Base-by-base conservation (phyloP, 2,113 vertebrate genomes). In the Chelonoidis abingdonii region DNA sequence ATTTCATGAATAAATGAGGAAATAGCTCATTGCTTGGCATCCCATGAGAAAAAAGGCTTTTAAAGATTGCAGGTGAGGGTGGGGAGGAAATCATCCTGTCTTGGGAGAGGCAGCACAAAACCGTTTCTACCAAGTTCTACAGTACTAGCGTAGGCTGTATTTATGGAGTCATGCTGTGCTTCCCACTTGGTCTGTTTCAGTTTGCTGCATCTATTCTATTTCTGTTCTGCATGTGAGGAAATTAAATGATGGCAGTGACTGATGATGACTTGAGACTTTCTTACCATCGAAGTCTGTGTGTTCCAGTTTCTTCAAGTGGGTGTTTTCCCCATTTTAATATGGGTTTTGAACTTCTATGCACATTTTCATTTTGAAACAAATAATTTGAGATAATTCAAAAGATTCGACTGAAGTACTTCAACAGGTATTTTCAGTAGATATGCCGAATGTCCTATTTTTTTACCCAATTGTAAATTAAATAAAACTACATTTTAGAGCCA, bases 361-460 rank as follows among this genome's bases (percentile, higher is more conserved):
- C 96, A 93, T 94, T 97, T 97, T 95, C 96, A 86, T 97, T 98
- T 83, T 84, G 83, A 91, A 96, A 82, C 91, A 90, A 14, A 52
- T 80, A 92, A 92, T 80, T 69, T 94, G 97, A 95, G 89, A 83
- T 93, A 97, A 95, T 93, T 83, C 86, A 86, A 89, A 72, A 83
- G 65, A 94, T 87, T 79, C 69, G 89, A 78, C 87, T 80, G 9
- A 84, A 62, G 49, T 89, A 49, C 92, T 94, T 91, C 90, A 93
- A 92, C 87, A 93, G 91, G 72, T 88, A 83, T 24, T 50, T 50
- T 47, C 86, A 78, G 94, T 84, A 84, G 41, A 31, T 85, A 3
- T 81, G 38, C 87, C 53, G 44, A 88, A 9, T 16, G 21, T 94
- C 38, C 89, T 19, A 24, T 52, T 4, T 57, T 96, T 94, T 93